Evolutionary conservation across 2,797 vertebrate species (phyloP), one percentile per base, ranked within the genome.

Genomic region (Aulostomus chinensis): DNA sequence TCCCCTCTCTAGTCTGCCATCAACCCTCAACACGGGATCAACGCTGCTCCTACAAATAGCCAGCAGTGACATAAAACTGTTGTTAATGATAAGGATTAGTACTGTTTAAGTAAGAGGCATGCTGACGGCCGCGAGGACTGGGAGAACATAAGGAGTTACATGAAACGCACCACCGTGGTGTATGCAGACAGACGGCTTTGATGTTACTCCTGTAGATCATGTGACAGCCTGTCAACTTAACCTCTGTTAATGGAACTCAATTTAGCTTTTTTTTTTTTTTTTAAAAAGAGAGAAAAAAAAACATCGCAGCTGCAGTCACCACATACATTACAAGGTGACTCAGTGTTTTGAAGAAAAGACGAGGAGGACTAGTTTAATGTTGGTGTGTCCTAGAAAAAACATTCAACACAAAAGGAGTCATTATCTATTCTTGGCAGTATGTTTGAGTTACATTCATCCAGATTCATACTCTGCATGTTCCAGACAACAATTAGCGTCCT

Each of bases 61-160:
- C 69, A 11, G 35, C 28, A 62, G 83, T 25, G 3, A 49, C 1
- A n/a, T 14, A 51, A 49, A 68, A 48, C 50, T n/a, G n/a, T n/a
- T 53, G 66, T 31, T 60, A 64, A 72, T 63, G 55, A 74, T 58
- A 22, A 61, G 48, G 47, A 68, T 58, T 53, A 76, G 32, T 41
- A 35, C 64, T 42, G 37, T 58, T 63, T 34, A 25, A 68, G 45
- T 22, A 69, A 33, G 63, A 50, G 15, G 24, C 16, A n/a, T 35
- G 13, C 53, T 50, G 39, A 39, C 21, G 24, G 46, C 49, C 48
- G 31, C 11, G 25, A 42, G 41, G 42, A 40, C 55, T 28, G 53
- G 25, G 30, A 68, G 33, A 58, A 28, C 42, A 40, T 14, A 13
- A 51, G 32, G 50, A 43, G 39, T 36, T 52, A 53, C 8, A 2